Conservation (phyloP, 2,113 vertebrate genomes). For the Nibea coibor region DNA sequence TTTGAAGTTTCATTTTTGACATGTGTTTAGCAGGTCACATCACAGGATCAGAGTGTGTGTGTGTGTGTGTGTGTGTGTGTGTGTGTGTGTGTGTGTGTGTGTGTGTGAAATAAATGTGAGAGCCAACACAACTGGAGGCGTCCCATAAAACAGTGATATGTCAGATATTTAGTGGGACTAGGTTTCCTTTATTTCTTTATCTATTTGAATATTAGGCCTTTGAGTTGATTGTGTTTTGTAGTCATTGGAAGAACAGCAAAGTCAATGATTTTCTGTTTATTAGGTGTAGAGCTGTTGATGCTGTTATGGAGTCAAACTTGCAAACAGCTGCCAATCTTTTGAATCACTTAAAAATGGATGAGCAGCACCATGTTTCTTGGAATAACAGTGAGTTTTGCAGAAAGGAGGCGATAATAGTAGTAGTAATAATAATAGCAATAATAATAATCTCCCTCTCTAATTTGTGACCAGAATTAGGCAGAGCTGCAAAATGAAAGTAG, state of each 20-base stretch:
- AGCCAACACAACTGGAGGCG: background rate
- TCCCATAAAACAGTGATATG: background rate
- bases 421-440: slow-evolving; percentile 8
- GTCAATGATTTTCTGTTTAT: background rate
- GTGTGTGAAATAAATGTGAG: background rate
- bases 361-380: background rate
- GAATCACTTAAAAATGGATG: background rate
- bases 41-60: no score
- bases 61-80: no score
- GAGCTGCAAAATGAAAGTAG: slow-evolving; percentile 34
- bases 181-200: background rate
- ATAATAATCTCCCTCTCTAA: slow-evolving; percentile 22
- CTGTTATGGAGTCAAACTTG: background rate
- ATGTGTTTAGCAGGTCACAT: no score
- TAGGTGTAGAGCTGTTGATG: background rate
- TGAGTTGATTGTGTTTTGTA: background rate
- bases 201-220: background rate
- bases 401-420: background rate
- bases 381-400: slow-evolving; percentile 11
- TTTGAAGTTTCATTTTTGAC: no score
- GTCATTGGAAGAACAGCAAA: background rate
- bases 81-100: no score
- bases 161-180: background rate
- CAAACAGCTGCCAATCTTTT: background rate
- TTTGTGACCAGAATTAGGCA: slow-evolving; percentile 24